phyloP scores from a whole-genome alignment of 92 coral and sea anemone species.

The Palythoa caribaeorum region DNA sequence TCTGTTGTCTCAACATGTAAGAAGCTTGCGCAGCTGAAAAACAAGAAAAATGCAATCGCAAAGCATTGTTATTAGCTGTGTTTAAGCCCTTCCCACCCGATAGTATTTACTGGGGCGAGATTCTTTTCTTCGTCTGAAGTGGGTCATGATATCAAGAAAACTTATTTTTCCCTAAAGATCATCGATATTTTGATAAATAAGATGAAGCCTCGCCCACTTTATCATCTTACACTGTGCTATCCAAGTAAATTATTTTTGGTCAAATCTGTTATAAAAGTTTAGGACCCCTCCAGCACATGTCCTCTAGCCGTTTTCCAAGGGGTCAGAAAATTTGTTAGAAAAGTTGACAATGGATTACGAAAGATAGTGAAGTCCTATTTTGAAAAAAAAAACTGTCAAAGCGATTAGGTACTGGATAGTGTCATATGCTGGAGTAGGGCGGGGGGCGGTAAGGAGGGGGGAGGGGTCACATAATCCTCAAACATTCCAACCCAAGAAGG shows the following conservation, averaged over 20 bases:
- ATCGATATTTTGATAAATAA: not conserved
- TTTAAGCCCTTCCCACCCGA: slow-evolving; percentile 15
- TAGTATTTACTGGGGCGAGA: not conserved
- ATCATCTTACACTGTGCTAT: not conserved
- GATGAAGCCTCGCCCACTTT: not conserved
- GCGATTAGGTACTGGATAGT: not conserved
- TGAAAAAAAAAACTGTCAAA: not conserved
- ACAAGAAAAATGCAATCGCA: not conserved
- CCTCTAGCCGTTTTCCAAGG: not conserved
- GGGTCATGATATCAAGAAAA: slow-evolving; percentile 6
- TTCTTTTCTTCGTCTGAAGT: slow-evolving; percentile 11
- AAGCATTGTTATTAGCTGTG: slow-evolving; percentile 19
- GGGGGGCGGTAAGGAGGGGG: not conserved
- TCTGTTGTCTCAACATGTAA: slow-evolving; percentile 46
- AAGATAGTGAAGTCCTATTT: not conserved
- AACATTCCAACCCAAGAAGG: not conserved
- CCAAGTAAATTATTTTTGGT: not conserved
- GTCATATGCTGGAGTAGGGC: not conserved
- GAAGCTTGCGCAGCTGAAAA: slow-evolving; percentile 3
- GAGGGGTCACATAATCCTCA: not conserved
- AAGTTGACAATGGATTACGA: not conserved
- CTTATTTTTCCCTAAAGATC: not conserved
- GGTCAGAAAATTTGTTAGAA: not conserved
- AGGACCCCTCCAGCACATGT: not conserved
- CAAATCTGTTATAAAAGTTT: not conserved